Conservation (phyloP, 2,888 invertebrate genomes). For the Muscina levida region DNA sequence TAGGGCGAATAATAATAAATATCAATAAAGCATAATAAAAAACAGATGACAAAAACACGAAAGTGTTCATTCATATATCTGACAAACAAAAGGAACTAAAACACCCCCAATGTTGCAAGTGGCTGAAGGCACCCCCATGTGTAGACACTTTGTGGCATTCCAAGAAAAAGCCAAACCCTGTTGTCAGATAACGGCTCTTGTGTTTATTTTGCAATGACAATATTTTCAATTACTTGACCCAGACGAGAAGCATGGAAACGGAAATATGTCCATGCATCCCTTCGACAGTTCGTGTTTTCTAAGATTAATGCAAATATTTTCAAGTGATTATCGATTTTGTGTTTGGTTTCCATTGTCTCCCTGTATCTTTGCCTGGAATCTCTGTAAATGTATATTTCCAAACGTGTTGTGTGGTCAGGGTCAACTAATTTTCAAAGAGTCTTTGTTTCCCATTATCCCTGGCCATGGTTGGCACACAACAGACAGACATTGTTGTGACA, state of each 20-base stretch:
- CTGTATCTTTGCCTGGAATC: not conserved
- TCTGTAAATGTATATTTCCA: not conserved
- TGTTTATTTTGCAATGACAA: constrained; percentile 29
- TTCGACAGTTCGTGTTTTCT: constrained; percentile 2
- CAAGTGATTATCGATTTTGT: constrained; percentile 49
- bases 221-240: constrained; percentile 12
- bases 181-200: not conserved
- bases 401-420: constrained; percentile 49
- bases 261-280: not conserved
- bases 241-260: not conserved
- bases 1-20: constrained; percentile 8
- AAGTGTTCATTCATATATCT: not conserved
- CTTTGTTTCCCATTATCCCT: constrained; percentile 40
- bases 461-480: not conserved
- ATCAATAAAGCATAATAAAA: constrained; percentile 42
- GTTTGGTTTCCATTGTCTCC: constrained; percentile 7
- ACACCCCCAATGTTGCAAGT: not conserved
- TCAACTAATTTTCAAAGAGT: constrained; percentile 47
- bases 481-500: constrained; percentile 41
- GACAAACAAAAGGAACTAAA: constrained; percentile 1
- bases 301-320: constrained; percentile 49
- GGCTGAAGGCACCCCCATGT: not conserved
- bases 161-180: constrained; percentile 25
- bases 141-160: not conserved
- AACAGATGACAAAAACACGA: constrained; percentile 53